phyloP scores from a whole-genome alignment of 2,797 vertebrate species.

The Anabacerthia variegaticeps region DNA sequence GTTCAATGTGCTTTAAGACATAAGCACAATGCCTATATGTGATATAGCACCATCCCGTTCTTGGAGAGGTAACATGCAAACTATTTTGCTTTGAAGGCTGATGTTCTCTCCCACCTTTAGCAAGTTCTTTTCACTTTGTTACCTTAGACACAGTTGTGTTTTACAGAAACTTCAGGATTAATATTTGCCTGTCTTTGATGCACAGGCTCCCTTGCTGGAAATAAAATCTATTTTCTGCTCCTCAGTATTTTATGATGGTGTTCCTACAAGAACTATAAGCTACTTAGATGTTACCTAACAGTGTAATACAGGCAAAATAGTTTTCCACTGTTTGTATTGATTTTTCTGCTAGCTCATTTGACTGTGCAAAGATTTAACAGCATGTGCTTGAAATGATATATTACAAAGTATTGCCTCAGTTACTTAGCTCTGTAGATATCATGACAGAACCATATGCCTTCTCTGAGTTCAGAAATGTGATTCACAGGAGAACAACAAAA shows the following conservation, averaged over 20 bases:
- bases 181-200: background rate
- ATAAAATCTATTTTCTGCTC: background rate
- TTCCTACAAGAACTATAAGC: background rate
- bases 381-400: background rate
- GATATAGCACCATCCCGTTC: background rate
- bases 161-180: background rate
- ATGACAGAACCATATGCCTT: background rate
- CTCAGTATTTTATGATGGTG: background rate
- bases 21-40: background rate
- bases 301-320: background rate
- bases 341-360: slow-evolving; percentile 1
- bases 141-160: background rate
- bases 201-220: background rate
- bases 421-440: background rate
- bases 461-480: background rate
- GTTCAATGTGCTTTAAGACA: background rate
- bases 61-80: background rate
- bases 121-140: background rate
- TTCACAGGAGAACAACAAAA: background rate
- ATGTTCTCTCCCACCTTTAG: background rate
- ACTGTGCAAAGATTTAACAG: background rate
- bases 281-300: background rate
- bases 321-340: background rate
- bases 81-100: background rate
- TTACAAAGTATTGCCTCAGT: background rate